These are phyloP conservation scores for Bucco capensis DNA, from an alignment of 2,113 vertebrate genomes.

Conservation along the genomic window DNA sequence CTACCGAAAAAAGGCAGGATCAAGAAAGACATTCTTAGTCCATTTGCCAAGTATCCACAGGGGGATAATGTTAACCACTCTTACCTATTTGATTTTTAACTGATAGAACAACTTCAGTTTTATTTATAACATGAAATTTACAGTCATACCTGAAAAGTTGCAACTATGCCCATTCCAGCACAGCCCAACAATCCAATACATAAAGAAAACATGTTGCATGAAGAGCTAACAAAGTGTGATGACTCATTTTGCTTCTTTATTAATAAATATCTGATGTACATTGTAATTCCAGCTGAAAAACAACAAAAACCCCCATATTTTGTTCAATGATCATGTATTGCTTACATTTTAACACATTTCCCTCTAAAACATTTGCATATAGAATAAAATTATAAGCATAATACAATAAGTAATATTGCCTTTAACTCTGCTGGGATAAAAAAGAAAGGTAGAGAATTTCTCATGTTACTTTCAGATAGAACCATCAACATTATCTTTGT, in stretches of 20 bases:
- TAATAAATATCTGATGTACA: constrained; percentile 87
- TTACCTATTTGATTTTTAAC: background rate
- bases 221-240: background rate
- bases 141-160: constrained; percentile 87
- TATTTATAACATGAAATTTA: background rate
- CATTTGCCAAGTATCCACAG: background rate
- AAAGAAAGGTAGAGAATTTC: background rate
- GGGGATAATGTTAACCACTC: background rate
- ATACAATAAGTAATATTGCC: background rate
- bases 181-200: constrained; percentile 80
- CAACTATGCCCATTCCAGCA: constrained; percentile 88
- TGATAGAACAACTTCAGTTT: background rate
- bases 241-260: constrained; percentile 80
- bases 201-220: constrained; percentile 75
- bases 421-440: background rate
- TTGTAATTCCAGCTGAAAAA: constrained; percentile 81
- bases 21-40: background rate
- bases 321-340: background rate
- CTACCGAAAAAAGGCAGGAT: background rate
- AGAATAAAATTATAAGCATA: background rate
- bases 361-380: background rate
- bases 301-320: background rate
- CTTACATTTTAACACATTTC: background rate
- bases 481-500: background rate
- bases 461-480: background rate